Percentiles rank a stretch among this genome's conserved stretches.
These are phyloP conservation scores for Phataginus tetradactyla DNA, from an alignment of 2,797 vertebrate genomes.

Conservation along the genomic window DNA sequence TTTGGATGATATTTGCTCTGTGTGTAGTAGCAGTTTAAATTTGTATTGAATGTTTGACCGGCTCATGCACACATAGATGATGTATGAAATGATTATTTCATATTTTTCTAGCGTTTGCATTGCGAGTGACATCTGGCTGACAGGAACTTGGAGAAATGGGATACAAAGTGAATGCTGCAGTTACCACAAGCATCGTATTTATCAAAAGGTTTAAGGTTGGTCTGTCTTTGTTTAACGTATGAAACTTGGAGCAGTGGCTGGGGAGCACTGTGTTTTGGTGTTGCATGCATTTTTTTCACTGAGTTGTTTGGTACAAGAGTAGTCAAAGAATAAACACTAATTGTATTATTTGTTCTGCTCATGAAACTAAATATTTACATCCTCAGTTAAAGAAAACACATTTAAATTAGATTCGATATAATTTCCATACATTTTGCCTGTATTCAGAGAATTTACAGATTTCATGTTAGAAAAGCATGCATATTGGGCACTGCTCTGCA, in stretches of 20 bases:
- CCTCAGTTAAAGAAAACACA: conserved; percentile 69
- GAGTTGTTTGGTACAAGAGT: conserved; percentile 75
- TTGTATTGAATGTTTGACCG: conserved; percentile 94
- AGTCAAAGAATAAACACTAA: conserved; percentile 75
- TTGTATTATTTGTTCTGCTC: conserved; percentile 78
- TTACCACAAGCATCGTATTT: conserved; percentile 87
- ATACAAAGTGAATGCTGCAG: conserved; percentile 86
- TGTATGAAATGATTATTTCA: conserved; percentile 95
- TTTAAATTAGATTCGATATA: conserved; percentile 73
- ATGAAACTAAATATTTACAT: conserved; percentile 75
- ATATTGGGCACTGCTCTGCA: conserved; percentile 49
- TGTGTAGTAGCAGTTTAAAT: conserved; percentile 93
- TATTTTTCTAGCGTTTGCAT: conserved; percentile 91
- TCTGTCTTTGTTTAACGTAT: conserved; percentile 85
- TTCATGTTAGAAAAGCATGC: conserved; percentile 47
- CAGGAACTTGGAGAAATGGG: conserved; percentile 88
- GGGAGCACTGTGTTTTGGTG: conserved; percentile 53
- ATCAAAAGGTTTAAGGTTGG: conserved; percentile 88
- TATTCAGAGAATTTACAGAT: conserved; percentile 60
- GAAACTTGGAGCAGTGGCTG: conserved; percentile 75
- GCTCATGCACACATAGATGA: conserved; percentile 90
- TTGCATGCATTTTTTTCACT: conserved; percentile 48
- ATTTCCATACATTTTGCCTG: conserved; percentile 75
- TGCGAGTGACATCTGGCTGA: conserved; percentile 92
- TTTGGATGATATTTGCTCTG: conserved; percentile 94